Conservation (phyloP, 2,888 invertebrate species). For the Saturnia pavonia region DNA sequence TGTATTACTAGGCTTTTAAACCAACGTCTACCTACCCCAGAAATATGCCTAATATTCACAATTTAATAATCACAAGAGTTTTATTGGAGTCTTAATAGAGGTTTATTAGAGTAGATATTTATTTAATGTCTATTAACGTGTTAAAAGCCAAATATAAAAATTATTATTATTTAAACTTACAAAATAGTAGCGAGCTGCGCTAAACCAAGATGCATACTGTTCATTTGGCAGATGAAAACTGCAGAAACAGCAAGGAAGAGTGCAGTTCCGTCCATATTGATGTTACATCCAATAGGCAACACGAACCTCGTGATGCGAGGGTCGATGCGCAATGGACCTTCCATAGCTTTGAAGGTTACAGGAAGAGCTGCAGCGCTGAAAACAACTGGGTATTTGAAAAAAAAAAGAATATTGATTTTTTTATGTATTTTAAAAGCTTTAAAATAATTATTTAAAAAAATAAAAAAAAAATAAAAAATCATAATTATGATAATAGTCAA, state of each 20-base stretch:
- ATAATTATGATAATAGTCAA: too few relatives aligned
- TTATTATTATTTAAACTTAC: constrained; percentile 74
- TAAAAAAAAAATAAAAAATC: too few relatives aligned
- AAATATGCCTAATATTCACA: not conserved
- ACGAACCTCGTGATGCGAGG: constrained; percentile 93
- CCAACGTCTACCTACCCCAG: not conserved
- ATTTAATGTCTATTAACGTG: not conserved
- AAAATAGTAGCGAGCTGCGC: constrained; percentile 94
- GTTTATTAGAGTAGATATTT: too few relatives aligned
- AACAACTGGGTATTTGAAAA: too few relatives aligned
- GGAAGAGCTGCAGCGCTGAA: constrained; percentile 93
- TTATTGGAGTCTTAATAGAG: too few relatives aligned
- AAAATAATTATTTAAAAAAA: too few relatives aligned
- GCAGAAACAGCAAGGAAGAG: constrained; percentile 94
- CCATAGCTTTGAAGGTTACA: constrained; percentile 92
- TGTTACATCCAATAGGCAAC: constrained; percentile 94
- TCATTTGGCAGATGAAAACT: constrained; percentile 95
- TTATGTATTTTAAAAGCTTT: too few relatives aligned
- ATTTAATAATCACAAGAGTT: too few relatives aligned
- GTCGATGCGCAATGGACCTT: constrained; percentile 91
- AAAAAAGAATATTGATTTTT: too few relatives aligned
- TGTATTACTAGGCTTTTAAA: not conserved
- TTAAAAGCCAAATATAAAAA: not conserved
- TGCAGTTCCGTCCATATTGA: constrained; percentile 96
- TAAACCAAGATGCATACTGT: constrained; percentile 88